Evolutionary conservation across 2,797 vertebrate genomes (phyloP).

Genomic region (Coccyzus lansbergi): DNA sequence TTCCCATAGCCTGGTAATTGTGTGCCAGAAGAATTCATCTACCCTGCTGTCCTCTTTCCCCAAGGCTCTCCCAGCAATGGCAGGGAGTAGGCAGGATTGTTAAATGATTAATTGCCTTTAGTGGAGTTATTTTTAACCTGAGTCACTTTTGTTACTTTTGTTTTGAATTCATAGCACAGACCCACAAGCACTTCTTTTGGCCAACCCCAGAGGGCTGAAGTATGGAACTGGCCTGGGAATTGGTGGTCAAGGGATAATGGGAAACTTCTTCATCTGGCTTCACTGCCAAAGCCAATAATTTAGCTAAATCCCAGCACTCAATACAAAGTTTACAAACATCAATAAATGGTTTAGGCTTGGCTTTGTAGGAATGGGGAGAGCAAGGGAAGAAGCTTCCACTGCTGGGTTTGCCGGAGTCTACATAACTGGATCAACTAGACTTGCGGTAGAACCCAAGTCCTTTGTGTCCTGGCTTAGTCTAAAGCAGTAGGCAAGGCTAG

Average conservation of each 20-base stretch:
- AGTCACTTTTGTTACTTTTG: not conserved
- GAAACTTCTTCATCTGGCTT: slow-evolving; percentile 25
- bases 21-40: slow-evolving; percentile 50
- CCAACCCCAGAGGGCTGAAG: slow-evolving; percentile 17
- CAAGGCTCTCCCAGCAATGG: slow-evolving; percentile 31
- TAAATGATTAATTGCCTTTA: slow-evolving; percentile 42
- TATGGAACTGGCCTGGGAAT: slow-evolving; percentile 19
- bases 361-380: not conserved
- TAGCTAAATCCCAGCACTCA: slow-evolving; percentile 12
- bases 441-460: not conserved
- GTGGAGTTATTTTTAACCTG: slow-evolving; percentile 61
- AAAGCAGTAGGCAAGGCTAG: not conserved
- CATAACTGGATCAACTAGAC: not conserved
- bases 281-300: not conserved
- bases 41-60: slow-evolving; percentile 51
- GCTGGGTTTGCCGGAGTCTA: not conserved
- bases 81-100: slow-evolving; percentile 25
- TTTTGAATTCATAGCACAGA: not conserved
- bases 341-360: slow-evolving; percentile 26
- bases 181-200: slow-evolving; percentile 9
- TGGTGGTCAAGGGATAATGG: slow-evolving; percentile 27
- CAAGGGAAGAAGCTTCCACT: not conserved
- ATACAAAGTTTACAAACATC: slow-evolving; percentile 31
- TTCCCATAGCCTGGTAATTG: not conserved
- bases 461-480: not conserved